phyloP scores from a whole-genome alignment of 2,113 vertebrate genomes.

The Kryptolebias marmoratus region DNA sequence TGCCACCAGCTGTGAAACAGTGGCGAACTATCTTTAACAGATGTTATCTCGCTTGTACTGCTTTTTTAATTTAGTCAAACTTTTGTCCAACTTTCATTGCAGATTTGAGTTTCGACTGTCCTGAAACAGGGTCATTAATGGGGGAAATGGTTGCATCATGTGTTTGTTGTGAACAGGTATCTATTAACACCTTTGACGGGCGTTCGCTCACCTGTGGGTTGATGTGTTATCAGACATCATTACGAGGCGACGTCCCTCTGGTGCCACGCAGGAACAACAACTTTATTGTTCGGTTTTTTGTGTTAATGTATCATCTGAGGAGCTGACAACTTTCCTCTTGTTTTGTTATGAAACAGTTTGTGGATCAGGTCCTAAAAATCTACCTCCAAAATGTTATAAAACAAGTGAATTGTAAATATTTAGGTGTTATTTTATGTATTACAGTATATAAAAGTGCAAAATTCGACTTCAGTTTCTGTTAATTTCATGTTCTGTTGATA shows the following conservation, averaged over 20 bases:
- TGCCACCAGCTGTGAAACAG: background rate
- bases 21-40: background rate
- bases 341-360: background rate
- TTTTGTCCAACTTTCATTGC: background rate
- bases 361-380: background rate
- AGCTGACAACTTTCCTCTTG: background rate
- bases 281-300: constrained; percentile 6
- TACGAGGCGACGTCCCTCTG: constrained; percentile 13
- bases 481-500: too few relatives aligned
- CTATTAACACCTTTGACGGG: constrained; percentile 46
- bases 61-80: background rate
- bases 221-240: constrained; percentile 23
- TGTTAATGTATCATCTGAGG: constrained; percentile 10
- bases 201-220: constrained; percentile 43
- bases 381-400: too few relatives aligned
- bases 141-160: constrained; percentile 44
- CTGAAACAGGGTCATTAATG: background rate
- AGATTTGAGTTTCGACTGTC: background rate
- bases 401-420: too few relatives aligned
- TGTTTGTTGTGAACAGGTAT: constrained; percentile 45
- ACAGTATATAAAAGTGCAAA: too few relatives aligned
- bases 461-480: too few relatives aligned
- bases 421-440: too few relatives aligned
- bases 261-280: background rate
- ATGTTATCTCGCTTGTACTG: background rate